A percentile compares a stretch with the other conserved stretches of the same genome.
phyloP scores from a whole-genome alignment of 2,888 invertebrate genomes.

The Homarus gammarus region DNA sequence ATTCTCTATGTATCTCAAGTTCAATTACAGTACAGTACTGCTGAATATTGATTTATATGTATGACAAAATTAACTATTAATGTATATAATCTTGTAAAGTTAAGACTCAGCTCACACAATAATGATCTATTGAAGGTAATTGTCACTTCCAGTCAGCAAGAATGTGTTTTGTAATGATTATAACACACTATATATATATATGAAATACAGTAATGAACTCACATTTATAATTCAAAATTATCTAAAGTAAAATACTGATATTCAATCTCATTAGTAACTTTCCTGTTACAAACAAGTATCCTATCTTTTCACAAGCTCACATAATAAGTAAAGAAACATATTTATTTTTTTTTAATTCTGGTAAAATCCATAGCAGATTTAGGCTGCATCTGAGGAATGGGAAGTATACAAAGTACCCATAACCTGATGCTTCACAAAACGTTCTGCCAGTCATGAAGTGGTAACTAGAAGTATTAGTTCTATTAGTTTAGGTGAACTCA shows the following conservation, averaged over 20 bases:
- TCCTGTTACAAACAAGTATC: too few species aligned
- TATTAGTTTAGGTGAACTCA: background rate
- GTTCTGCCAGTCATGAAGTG: background rate
- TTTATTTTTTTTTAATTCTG: background rate
- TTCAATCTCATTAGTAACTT: background rate
- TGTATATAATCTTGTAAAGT: too few species aligned
- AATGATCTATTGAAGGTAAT: too few species aligned
- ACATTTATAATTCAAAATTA: background rate
- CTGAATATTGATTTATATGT: too few species aligned
- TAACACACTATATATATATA: too few species aligned
- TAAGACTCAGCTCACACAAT: too few species aligned
- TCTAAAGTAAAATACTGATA: background rate
- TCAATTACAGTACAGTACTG: too few species aligned
- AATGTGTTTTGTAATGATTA: background rate
- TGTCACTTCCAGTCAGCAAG: background rate
- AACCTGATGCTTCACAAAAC: background rate
- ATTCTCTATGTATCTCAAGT: too few species aligned
- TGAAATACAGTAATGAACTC: background rate
- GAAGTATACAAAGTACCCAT: background rate
- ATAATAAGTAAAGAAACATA: constrained; percentile 20
- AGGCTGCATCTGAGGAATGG: background rate
- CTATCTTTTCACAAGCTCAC: background rate
- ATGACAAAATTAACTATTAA: too few species aligned
- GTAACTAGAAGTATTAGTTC: background rate
- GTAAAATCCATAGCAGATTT: background rate